phyloP scores from a whole-genome alignment of 2,113 vertebrate genomes.

The Potamarius usumacintae region DNA sequence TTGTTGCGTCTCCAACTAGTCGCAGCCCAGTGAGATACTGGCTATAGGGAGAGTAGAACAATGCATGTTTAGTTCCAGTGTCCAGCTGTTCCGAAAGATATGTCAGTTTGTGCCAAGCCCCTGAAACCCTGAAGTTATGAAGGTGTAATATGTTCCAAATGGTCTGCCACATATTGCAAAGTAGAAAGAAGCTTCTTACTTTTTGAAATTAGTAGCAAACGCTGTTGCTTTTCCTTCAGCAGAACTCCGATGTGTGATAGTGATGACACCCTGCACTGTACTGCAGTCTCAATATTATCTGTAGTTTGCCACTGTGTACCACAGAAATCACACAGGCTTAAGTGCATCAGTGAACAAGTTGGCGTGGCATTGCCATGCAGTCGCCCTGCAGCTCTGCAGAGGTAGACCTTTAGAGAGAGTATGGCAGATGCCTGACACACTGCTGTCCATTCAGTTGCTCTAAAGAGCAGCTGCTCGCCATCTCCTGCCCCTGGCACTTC shows the following conservation, averaged over 20 bases:
- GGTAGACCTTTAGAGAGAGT: slow-evolving; percentile 56
- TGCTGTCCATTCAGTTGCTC: slow-evolving; percentile 73
- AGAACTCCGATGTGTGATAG: background rate
- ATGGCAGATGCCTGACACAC: slow-evolving; percentile 75
- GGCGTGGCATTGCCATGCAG: slow-evolving; percentile 32
- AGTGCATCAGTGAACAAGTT: slow-evolving; percentile 10
- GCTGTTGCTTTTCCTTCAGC: background rate
- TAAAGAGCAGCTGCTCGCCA: slow-evolving; percentile 76
- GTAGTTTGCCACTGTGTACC: background rate
- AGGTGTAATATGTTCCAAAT: background rate
- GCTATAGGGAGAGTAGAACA: background rate
- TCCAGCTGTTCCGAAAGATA: background rate
- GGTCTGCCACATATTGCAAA: background rate
- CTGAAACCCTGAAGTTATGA: background rate
- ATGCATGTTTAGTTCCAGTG: background rate
- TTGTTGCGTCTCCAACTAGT: too few relatives aligned
- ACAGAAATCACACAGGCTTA: background rate
- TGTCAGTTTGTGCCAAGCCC: background rate
- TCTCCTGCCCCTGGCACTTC: slow-evolving; percentile 69
- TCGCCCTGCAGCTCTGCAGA: slow-evolving; percentile 41
- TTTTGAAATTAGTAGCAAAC: background rate
- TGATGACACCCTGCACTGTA: too few relatives aligned
- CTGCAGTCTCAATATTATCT: background rate
- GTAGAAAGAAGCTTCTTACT: background rate
- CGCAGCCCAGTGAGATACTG: too few relatives aligned